A percentile compares a stretch with the other conserved stretches of the same genome.
These are phyloP conservation scores for Endotricha flammealis DNA, from an alignment of 2,888 invertebrate species.

Conservation along the genomic window DNA sequence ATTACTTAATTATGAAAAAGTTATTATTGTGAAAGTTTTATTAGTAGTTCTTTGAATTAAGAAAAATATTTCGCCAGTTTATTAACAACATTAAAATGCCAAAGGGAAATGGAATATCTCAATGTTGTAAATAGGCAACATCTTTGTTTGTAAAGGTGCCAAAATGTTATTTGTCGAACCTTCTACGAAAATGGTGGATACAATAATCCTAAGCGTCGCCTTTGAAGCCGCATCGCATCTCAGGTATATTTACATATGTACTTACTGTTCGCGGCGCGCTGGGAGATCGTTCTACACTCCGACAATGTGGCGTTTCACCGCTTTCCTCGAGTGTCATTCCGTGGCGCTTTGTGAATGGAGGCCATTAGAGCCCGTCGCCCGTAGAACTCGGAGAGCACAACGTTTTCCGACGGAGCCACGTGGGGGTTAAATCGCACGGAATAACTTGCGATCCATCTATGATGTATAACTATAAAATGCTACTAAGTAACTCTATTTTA, in stretches of 20 bases:
- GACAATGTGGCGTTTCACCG: conserved; percentile 33
- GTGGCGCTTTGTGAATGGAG: conserved; percentile 35
- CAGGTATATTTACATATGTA: background rate
- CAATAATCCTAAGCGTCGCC: background rate
- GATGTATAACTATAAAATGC: conserved; percentile 7
- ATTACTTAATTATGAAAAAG: too few species aligned
- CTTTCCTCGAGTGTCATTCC: conserved; percentile 38
- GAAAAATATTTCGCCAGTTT: too few species aligned
- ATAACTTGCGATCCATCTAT: conserved; percentile 19
- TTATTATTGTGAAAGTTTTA: too few species aligned
- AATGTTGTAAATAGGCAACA: too few species aligned
- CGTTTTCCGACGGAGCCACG: conserved; percentile 17
- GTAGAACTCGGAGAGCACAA: conserved; percentile 19
- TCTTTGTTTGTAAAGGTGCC: too few species aligned
- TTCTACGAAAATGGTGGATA: background rate
- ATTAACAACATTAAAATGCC: too few species aligned
- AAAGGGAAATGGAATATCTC: too few species aligned
- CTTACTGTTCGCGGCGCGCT: conserved; percentile 7
- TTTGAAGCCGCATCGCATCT: background rate
- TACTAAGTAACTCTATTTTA: conserved; percentile 3
- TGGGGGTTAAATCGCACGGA: conserved; percentile 26
- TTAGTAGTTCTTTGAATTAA: too few species aligned
- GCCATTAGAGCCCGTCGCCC: conserved; percentile 32
- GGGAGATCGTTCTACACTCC: conserved; percentile 7
- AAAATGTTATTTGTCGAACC: too few species aligned